Evolutionary conservation across 2,797 vertebrate species (phyloP), one percentile per base, ranked within the genome.

Genomic region (Melanotaenia trifasciata): DNA sequence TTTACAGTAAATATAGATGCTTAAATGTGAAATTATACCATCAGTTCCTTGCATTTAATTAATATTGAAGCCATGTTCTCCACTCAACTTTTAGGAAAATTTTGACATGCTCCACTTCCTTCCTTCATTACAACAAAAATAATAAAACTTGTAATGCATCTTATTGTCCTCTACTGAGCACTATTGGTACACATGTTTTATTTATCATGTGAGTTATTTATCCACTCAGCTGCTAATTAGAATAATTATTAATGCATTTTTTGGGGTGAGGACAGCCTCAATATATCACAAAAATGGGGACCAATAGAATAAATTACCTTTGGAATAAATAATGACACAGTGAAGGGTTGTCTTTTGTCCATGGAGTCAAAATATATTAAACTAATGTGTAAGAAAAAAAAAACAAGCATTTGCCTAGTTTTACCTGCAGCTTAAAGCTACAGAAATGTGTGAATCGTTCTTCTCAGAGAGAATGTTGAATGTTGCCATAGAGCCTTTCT

Each of bases 401-500:
- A 3, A 0, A 3, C 10, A 20, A 13, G 16, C 45, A n/a, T 60
- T n/a, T 18, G 11, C 38, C 33, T 16, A 28, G 14, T 50, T 53
- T 16, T 26, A 51, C n/a, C 35, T 47, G 9, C 47, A 57, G 7
- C 64, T 72, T 8, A 8, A 64, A 70, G 64, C 64, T 33, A 56
- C 16, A 67, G 20, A 22, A 70, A 58, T 26, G 13, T 74, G 8
- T 50, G 38, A 61, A 24, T 58, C 35, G 30, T 68, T 78, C 74
- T 24, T 53, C 51, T 76, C 45, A 54, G 58, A 61, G 22, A 58
- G 68, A 60, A 57, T 26, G 67, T 58, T 36, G 36, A 53, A 24
- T 77, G 33, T 58, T 66, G 63, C 58, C 22, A 36, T 63, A 18
- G 74, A 72, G 69, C 70, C 26, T 35, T 33, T 76, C 43, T 64